These are phyloP conservation scores for Aphrophora alni DNA, from an alignment of 2,888 invertebrate species.

Conservation along the genomic window DNA sequence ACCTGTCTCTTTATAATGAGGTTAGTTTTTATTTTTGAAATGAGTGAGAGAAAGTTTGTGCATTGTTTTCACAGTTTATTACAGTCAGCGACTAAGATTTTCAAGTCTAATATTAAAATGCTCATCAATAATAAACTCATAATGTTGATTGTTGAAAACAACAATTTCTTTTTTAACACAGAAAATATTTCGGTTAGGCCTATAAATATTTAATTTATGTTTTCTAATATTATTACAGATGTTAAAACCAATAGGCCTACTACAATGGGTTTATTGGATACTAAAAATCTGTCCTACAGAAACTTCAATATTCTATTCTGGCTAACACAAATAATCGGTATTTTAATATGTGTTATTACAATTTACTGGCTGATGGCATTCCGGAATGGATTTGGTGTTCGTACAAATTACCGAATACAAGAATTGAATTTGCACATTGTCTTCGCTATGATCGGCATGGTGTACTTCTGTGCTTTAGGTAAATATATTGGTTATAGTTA, in stretches of 20 bases:
- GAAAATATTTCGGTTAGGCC: too few species aligned
- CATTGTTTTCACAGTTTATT: too few species aligned
- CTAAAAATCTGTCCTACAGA: too few species aligned
- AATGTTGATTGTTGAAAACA: too few species aligned
- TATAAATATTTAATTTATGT: too few species aligned
- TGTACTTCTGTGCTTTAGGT: background rate
- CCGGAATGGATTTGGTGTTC: background rate
- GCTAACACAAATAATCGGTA: background rate
- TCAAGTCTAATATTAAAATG: too few species aligned
- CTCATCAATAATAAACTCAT: too few species aligned
- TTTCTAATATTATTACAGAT: background rate
- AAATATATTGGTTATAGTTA: background rate
- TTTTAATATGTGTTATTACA: background rate
- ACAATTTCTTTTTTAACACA: too few species aligned
- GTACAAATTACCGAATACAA: background rate
- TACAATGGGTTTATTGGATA: background rate
- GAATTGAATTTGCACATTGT: background rate
- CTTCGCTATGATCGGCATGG: background rate
- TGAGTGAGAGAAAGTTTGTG: too few species aligned
- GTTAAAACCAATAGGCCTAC: background rate
- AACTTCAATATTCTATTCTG: background rate
- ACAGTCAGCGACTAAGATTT: too few species aligned
- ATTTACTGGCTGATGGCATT: background rate
- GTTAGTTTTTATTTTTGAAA: too few species aligned
- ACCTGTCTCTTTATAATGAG: too few species aligned